Percentiles rank a stretch among this genome's conserved stretches.
These are phyloP conservation scores for Mellivora capensis DNA, from an alignment of 2,113 vertebrate genomes.

Conservation along the genomic window DNA sequence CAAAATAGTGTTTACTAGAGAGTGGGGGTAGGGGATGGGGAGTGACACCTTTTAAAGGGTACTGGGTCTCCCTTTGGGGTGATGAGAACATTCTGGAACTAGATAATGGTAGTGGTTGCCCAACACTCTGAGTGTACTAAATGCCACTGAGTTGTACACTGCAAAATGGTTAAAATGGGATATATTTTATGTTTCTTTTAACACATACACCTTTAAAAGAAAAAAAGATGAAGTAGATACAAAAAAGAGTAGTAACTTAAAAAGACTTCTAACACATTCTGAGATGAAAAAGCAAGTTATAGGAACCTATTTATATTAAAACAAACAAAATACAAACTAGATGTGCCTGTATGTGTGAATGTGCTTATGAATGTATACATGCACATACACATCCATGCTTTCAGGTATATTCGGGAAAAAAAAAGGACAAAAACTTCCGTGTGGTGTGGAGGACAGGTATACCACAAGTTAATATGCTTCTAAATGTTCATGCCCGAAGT, in stretches of 20 bases:
- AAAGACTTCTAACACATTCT: not conserved
- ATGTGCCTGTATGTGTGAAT: no score
- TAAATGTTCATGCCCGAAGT: not conserved
- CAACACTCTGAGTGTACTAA: not conserved
- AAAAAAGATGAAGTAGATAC: not conserved
- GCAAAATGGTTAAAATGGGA: not conserved
- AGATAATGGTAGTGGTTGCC: not conserved
- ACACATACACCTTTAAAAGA: not conserved
- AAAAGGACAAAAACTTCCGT: not conserved
- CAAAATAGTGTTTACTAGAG: not conserved
- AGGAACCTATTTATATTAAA: not conserved
- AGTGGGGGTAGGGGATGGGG: not conserved
- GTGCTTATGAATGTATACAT: not conserved
- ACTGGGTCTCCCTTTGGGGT: not conserved
- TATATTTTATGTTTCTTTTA: not conserved
- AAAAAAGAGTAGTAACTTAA: not conserved
- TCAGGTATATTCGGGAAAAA: not conserved
- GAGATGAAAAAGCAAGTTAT: not conserved
- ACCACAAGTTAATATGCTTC: not conserved
- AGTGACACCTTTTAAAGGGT: not conserved
- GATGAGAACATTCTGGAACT: not conserved
- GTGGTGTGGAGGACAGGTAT: not conserved
- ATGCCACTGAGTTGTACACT: not conserved
- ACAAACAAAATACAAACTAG: not conserved
- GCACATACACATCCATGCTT: not conserved